Conservation (phyloP, 2,113 vertebrate species). For the Apeltes quadracus region DNA sequence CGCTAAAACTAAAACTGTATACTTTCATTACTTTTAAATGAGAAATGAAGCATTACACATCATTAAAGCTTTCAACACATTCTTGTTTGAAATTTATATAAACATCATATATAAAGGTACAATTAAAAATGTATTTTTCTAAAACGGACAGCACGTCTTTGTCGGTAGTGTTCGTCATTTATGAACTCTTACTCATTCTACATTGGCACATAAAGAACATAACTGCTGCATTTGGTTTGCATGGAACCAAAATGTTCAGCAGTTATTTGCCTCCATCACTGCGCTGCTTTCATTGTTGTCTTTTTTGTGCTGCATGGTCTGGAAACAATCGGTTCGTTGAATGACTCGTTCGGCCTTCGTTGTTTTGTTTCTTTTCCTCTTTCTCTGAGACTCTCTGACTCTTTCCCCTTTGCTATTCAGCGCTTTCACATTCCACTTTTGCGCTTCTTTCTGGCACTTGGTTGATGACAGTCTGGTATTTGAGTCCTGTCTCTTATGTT, state of each 20-base stretch:
- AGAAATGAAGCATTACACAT: conserved; percentile 57
- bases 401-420: conserved; percentile 36
- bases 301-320: conserved; percentile 34
- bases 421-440: conserved; percentile 51
- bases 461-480: conserved; percentile 72
- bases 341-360: neutral
- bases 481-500: conserved; percentile 80
- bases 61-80: conserved; percentile 63
- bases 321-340: conserved; percentile 12
- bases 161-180: conserved; percentile 14
- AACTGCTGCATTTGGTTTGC: conserved; percentile 71
- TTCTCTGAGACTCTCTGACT: conserved; percentile 25
- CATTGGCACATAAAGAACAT: conserved; percentile 36
- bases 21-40: conserved; percentile 39
- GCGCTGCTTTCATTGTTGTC: conserved; percentile 35
- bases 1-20: conserved; percentile 41
- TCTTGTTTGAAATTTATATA: conserved; percentile 21
- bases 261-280: conserved; percentile 18
- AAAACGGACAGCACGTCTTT: conserved; percentile 10
- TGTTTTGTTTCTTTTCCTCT: conserved; percentile 27
- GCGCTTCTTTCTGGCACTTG: conserved; percentile 57
- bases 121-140: conserved; percentile 23
- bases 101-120: neutral
- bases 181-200: conserved; percentile 16
- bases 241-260: conserved; percentile 49